Conservation (phyloP, 2,113 vertebrate species). For the Ictidomys tridecemlineatus region DNA sequence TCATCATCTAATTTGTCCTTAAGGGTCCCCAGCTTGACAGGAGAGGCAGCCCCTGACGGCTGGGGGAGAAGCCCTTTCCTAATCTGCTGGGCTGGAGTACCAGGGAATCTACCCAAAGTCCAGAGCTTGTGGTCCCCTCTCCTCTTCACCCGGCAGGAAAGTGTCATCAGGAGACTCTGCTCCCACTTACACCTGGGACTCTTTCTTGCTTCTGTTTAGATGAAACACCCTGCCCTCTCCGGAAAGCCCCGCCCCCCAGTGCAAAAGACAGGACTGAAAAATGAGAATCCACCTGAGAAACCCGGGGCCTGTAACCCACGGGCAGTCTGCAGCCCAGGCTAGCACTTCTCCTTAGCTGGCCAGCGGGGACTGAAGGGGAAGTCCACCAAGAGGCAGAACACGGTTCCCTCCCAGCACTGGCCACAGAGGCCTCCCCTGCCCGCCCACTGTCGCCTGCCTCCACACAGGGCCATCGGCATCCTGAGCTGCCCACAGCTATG, state of each 20-base stretch:
- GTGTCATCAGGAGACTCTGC: not conserved
- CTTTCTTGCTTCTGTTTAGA: not conserved
- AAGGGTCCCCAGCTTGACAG: not conserved
- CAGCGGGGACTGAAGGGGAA: not conserved
- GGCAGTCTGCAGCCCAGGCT: not conserved
- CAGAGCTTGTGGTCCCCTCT: not conserved
- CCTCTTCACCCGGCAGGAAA: not conserved
- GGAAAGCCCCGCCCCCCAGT: not conserved
- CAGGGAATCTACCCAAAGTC: not conserved
- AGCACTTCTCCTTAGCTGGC: not conserved
- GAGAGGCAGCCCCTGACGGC: not conserved
- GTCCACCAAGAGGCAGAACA: too few species aligned
- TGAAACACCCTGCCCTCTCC: not conserved
- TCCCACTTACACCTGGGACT: not conserved
- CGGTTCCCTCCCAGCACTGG: too few species aligned
- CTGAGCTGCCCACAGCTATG: fast-evolving
- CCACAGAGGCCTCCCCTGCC: not conserved
- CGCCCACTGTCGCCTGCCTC: not conserved
- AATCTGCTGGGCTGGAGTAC: not conserved
- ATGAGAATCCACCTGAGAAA: too few species aligned
- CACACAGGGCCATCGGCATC: not conserved
- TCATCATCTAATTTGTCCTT: too few species aligned
- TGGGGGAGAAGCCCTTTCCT: fast-evolving
- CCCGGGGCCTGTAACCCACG: too few species aligned
- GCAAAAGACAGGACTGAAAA: not conserved